These are phyloP conservation scores for Drosophila nasuta DNA, from an alignment of 1,140 invertebrate species.

Conservation along the genomic window DNA sequence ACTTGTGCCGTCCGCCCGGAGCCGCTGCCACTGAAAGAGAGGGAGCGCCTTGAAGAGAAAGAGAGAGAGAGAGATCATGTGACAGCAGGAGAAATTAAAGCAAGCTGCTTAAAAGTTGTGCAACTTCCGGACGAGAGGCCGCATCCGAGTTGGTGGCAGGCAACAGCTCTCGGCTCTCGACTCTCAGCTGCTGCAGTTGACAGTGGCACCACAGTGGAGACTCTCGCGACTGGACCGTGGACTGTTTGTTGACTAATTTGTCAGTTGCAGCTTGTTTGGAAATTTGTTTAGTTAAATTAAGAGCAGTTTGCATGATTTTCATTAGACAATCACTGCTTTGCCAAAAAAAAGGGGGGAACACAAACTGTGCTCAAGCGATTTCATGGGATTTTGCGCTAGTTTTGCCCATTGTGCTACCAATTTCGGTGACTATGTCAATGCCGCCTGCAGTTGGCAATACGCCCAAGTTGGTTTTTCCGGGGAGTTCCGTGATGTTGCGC, in stretches of 20 bases:
- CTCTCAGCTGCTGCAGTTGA: conserved; percentile 10
- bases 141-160: conserved; percentile 27
- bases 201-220: conserved; percentile 20
- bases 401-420: conserved; percentile 26
- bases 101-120: conserved; percentile 70
- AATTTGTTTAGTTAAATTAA: conserved; percentile 1
- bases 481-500: conserved; percentile 62
- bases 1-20: conserved; percentile 36
- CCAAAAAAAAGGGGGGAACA: too few relatives aligned
- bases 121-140: conserved; percentile 58
- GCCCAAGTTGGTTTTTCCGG: conserved; percentile 53
- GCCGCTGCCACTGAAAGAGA: background rate
- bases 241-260: conserved; percentile 6
- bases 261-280: background rate
- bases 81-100: conserved; percentile 57
- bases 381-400: background rate
- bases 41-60: background rate
- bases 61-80: conserved; percentile 38
- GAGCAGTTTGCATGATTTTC: background rate
- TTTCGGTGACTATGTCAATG: conserved; percentile 34
- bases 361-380: background rate
- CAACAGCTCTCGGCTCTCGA: conserved; percentile 7
- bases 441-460: conserved; percentile 60
- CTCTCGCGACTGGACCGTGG: background rate
- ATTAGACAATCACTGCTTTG: background rate